Conservation (phyloP, 2,113 vertebrate genomes). For the Baryphthengus martii region DNA sequence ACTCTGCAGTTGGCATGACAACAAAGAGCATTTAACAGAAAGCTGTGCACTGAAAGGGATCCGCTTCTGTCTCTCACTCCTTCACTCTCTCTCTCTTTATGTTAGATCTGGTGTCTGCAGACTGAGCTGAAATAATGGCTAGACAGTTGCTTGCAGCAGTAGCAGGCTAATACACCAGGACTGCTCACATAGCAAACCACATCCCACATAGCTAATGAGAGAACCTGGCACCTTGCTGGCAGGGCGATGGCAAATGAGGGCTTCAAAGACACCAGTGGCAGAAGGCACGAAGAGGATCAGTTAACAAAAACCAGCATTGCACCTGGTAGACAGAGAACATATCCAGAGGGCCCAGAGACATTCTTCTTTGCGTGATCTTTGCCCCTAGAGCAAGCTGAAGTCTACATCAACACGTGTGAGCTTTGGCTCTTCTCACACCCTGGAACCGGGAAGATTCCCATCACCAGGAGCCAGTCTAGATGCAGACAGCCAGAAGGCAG, state of each 20-base stretch:
- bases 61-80: neutral
- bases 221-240: fast-evolving
- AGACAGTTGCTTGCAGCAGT: neutral
- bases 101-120: neutral
- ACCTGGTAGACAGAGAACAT: neutral
- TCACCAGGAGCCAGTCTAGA: neutral
- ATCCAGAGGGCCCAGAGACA: fast-evolving
- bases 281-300: neutral
- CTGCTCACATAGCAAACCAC: neutral
- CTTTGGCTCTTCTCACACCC: neutral
- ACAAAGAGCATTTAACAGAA: neutral
- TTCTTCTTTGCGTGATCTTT: neutral
- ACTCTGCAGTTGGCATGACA: neutral
- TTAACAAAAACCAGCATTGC: neutral
- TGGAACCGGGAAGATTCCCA: neutral
- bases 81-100: neutral
- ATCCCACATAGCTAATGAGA: neutral
- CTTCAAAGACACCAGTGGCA: neutral
- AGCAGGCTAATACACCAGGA: fast-evolving
- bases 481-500: neutral
- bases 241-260: neutral
- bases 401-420: fast-evolving
- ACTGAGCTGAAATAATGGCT: neutral
- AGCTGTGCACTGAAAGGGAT: neutral
- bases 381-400: neutral